These are phyloP conservation scores for Sebastes dallii DNA, from an alignment of 2,797 vertebrate species.

Conservation along the genomic window DNA sequence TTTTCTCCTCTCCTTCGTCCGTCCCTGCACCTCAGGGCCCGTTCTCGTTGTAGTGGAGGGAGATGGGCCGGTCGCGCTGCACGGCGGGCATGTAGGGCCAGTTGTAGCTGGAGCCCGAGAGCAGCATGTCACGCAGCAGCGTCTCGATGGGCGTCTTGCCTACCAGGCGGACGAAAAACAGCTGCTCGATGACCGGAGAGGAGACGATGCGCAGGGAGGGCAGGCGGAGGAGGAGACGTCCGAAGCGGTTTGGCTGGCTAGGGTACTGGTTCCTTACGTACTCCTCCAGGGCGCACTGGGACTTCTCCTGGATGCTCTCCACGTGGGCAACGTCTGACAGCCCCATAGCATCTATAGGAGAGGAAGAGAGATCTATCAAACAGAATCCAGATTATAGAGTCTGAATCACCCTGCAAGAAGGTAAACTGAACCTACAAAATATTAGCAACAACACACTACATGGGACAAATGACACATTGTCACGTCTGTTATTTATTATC, in stretches of 20 bases:
- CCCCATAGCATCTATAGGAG: constrained; percentile 85
- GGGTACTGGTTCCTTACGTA: constrained; percentile 90
- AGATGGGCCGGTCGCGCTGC: constrained; percentile 83
- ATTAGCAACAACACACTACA: not conserved
- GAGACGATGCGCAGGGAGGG: constrained; percentile 89
- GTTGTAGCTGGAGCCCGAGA: constrained; percentile 89
- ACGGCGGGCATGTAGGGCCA: constrained; percentile 87
- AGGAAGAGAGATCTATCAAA: not conserved
- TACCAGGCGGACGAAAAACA: constrained; percentile 90
- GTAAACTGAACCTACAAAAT: not conserved
- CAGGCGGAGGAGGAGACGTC: constrained; percentile 87
- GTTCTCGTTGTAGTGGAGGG: constrained; percentile 86
- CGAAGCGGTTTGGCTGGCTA: constrained; percentile 88
- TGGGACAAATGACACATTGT: not conserved
- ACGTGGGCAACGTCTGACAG: constrained; percentile 88
- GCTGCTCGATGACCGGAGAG: constrained; percentile 90
- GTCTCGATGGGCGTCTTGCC: constrained; percentile 93
- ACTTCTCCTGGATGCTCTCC: constrained; percentile 91
- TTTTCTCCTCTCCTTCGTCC: not conserved
- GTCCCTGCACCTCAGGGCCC: constrained; percentile 76
- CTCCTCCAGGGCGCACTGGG: constrained; percentile 90
- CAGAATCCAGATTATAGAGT: not conserved
- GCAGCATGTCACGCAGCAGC: constrained; percentile 90
- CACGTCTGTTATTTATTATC: not conserved
- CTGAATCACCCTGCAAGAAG: not conserved